Evolutionary conservation across 1,140 invertebrate genomes (phyloP).

Genomic region (Samia ricini): DNA sequence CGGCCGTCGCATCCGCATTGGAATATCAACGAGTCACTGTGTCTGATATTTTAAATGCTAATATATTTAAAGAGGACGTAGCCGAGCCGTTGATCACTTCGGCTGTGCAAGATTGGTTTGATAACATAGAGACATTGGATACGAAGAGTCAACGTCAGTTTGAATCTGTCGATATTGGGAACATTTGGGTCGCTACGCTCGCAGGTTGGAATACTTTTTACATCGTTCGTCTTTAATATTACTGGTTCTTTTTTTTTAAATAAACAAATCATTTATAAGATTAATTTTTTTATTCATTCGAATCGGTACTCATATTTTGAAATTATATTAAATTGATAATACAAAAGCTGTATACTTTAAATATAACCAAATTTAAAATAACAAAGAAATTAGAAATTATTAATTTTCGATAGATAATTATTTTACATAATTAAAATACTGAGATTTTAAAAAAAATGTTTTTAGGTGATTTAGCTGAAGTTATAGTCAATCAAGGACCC

Average conservation of each 20-base stretch:
- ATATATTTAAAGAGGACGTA: conserved; percentile 55
- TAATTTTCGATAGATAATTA: too few relatives aligned
- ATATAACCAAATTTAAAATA: too few relatives aligned
- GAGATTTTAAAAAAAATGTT: conserved; percentile 1
- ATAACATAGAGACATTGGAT: conserved; percentile 35
- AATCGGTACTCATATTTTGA: too few relatives aligned
- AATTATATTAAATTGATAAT: too few relatives aligned
- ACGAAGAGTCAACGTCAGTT: conserved; percentile 20
- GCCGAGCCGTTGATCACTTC: conserved; percentile 47
- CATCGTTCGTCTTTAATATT: not conserved
- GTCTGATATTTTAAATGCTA: conserved; percentile 54
- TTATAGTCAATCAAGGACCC: conserved; percentile 80
- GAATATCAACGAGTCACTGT: conserved; percentile 76
- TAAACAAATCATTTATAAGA: too few relatives aligned
- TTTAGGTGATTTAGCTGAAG: conserved; percentile 82
- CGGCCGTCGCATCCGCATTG: conserved; percentile 78
- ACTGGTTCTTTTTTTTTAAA: too few relatives aligned
- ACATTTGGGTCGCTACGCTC: conserved; percentile 80
- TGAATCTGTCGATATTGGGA: conserved; percentile 55
- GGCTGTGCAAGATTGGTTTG: conserved; percentile 59
- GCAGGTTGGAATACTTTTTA: conserved; percentile 54
- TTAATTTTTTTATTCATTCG: too few relatives aligned
- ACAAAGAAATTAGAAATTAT: too few relatives aligned
- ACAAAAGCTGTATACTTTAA: too few relatives aligned
- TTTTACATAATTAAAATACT: too few relatives aligned